Evolutionary conservation across 1,140 invertebrate genomes (phyloP).

Genomic region (Papilio helenus): DNA sequence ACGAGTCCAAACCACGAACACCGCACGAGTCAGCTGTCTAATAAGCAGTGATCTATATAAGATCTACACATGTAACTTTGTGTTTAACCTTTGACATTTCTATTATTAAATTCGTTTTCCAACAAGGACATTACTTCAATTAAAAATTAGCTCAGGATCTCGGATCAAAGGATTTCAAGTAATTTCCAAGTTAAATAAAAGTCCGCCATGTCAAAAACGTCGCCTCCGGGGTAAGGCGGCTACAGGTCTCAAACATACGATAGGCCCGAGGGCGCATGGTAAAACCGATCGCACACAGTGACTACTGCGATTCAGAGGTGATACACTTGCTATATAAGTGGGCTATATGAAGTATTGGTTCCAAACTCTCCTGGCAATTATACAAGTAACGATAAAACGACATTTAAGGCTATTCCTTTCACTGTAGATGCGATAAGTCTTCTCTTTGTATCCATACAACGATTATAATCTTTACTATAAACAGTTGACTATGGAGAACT

Average conservation of each 20-base stretch:
- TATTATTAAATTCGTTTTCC: neutral
- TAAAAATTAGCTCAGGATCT: neutral
- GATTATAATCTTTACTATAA: neutral
- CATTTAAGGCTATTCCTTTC: too few species aligned
- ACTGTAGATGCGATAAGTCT: neutral
- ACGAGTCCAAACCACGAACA: too few species aligned
- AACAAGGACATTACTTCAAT: neutral
- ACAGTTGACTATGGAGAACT: neutral
- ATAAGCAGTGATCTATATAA: too few species aligned
- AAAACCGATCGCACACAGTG: neutral
- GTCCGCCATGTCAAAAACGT: neutral
- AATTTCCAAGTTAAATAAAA: slow-evolving; percentile 19
- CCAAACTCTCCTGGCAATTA: too few species aligned
- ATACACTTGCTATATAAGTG: neutral
- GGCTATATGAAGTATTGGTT: too few species aligned
- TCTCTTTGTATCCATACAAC: too few species aligned
- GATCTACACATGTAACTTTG: neutral
- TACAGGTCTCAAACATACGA: neutral
- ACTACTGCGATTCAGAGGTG: neutral
- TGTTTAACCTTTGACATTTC: neutral
- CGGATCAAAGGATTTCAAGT: slow-evolving; percentile 4
- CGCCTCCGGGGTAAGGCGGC: neutral
- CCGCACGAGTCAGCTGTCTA: too few species aligned
- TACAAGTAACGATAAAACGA: neutral
- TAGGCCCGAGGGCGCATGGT: neutral